Evolutionary conservation across 2,888 invertebrate species (phyloP), one percentile per base, ranked within the genome.

Genomic region (Epiblema foenella): DNA sequence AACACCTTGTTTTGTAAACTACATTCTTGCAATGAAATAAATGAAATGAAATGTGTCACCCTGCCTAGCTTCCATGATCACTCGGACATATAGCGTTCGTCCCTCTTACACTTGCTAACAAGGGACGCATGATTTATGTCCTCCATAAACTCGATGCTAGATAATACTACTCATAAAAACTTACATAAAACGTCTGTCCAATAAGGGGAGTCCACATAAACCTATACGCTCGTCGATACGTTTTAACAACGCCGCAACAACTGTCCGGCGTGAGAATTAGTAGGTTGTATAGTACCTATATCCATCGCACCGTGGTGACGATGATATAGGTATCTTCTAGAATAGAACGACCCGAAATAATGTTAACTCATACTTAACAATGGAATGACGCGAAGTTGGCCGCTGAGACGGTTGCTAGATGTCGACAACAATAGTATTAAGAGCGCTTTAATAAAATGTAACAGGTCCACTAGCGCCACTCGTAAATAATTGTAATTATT

Each of bases 211-310:
- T 0, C n/a, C 8, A 8, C n/a, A 46, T n/a, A 46, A 12, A 46
- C 7, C 46, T 33, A 0, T 33, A 15, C 4, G 8, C 51, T 51
- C 18, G 17, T 20, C 1, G 11, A 10, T 10, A n/a, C 18, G 10
- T 51, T 46, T 7, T 8, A n/a, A n/a, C n/a, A n/a, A 12, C 46
- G 12, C 46, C 46, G 46, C n/a, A 33, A 33, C 33, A 33, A 33
- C 33, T n/a, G 15, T 15, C 15, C 15, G 42, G 15, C 15, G 37
- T 39, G 58, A 39, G 58, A 37, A 33, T 33, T 33, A 33, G 70
- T 70, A 70, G 70, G 70, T 70, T 70, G 70, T 70, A 70, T 65
- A 70, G 70, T 33, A 42, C 65, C 65, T 70, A 65, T 70, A 70
- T 46, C 54, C 11, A 0, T 2, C 18, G 58, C 3, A 10, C 56